Base-by-base conservation (phyloP, 1,140 invertebrate genomes). In the Drosophila simulans region DNA sequence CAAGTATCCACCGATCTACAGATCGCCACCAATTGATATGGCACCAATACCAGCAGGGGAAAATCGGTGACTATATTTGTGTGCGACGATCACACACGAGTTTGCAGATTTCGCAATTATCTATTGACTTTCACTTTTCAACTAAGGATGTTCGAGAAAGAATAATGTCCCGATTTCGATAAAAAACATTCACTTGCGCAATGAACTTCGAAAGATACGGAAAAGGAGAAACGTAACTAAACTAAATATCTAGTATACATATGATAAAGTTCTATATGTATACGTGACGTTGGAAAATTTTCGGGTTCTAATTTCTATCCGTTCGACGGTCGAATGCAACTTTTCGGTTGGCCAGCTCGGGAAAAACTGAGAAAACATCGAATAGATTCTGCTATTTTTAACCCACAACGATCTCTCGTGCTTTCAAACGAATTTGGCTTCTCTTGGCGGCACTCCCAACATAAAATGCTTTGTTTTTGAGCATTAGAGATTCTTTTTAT, bases 351-450 rank as follows among this genome's bases (percentile, higher is more conserved):
- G 77, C 62, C 77, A 72, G 76, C 85, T 91, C 73, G 82, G 69
- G 60, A 57, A 90, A 90, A 91, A 91, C 90, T 91, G 85, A 90
- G 58, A 45, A 77, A 57, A 77, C 35, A 65, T 72, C 56, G 69
- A 89, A 86, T 77, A 68, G 60, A 63, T 51, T 46, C 51, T 22
- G 57, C 90, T 91, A 91, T 91, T 91, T 91, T 91, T 91, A 91
- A 90, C 43, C 51, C 51, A 49, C 35, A n/a, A 42, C 35, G 8
- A n/a, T 60, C 51, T 46, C 39, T 60, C 7, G 13, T 25, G 34
- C 34, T 17, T 15, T 49, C 15, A 34, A 11, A 25, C n/a, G 3
- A 39, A 27, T 37, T 62, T 37, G 17, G n/a, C 11, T 13, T 65
- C 59, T 64, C 56, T 45, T 56, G 8, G 13, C 4, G 45, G 39